phyloP scores from a whole-genome alignment of 2,113 vertebrate genomes.

The Theristicus caerulescens region DNA sequence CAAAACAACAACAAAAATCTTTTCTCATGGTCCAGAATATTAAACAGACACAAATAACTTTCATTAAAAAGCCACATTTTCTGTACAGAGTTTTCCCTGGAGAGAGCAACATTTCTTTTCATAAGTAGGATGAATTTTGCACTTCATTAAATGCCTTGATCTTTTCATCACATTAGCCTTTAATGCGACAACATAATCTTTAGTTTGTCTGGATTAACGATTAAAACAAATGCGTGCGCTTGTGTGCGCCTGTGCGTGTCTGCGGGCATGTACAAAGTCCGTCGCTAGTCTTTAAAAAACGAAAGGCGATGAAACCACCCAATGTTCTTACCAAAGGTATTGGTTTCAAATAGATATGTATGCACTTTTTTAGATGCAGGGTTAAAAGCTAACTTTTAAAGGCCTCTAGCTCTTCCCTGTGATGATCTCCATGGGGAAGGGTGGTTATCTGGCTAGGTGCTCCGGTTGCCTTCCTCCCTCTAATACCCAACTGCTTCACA shows the following conservation, averaged over 20 bases:
- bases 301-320: not conserved
- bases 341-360: not conserved
- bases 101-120: slow-evolving; percentile 18
- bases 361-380: not conserved
- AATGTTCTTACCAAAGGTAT: not conserved
- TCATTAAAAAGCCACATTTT: slow-evolving; percentile 62
- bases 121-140: slow-evolving; percentile 51
- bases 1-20: slow-evolving; percentile 33
- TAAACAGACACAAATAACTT: slow-evolving; percentile 64
- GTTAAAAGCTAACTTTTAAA: not conserved
- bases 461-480: not conserved
- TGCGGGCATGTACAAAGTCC: not conserved
- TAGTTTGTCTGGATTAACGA: slow-evolving; percentile 48
- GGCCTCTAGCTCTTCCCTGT: not conserved
- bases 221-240: not conserved
- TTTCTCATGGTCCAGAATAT: slow-evolving; percentile 43
- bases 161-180: slow-evolving; percentile 55
- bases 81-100: slow-evolving; percentile 15
- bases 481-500: not conserved
- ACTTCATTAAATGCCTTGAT: slow-evolving; percentile 64
- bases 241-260: not conserved
- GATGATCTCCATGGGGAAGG: not conserved
- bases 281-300: not conserved
- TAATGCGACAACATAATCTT: slow-evolving; percentile 23
- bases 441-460: not conserved